Evolutionary conservation across 2,797 vertebrate genomes (phyloP).

Genomic region (Ctenochaetus hawaiiensis): DNA sequence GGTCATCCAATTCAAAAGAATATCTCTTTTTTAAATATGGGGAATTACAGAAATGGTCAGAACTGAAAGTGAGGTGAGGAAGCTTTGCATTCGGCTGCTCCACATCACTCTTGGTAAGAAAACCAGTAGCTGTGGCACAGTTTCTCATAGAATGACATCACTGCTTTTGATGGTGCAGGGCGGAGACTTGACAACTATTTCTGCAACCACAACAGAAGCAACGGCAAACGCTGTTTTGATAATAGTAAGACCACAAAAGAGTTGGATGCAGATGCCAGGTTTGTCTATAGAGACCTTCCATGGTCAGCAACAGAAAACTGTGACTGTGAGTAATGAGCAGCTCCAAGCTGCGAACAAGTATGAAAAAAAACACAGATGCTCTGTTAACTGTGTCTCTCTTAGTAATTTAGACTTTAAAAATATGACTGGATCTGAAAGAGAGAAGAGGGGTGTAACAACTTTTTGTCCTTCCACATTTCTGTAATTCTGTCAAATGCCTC

Average conservation of each 20-base stretch:
- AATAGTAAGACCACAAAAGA: slow-evolving; percentile 23
- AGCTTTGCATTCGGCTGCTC: not conserved
- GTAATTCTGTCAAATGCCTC: not conserved
- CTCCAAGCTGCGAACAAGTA: slow-evolving; percentile 14
- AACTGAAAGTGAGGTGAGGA: not conserved
- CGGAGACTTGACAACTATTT: slow-evolving; percentile 40
- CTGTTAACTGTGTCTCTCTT: not conserved
- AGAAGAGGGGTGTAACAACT: not conserved
- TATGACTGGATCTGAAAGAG: not conserved
- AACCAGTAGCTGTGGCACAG: slow-evolving; percentile 18
- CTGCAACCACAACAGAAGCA: slow-evolving; percentile 66
- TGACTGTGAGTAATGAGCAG: not conserved
- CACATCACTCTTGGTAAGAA: not conserved
- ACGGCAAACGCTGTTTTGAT: slow-evolving; percentile 50
- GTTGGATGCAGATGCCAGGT: slow-evolving; percentile 23
- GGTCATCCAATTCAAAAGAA: too few species aligned
- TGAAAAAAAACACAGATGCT: not conserved
- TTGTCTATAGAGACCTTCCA: slow-evolving; percentile 9
- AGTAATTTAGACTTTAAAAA: not conserved
- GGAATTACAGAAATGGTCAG: not conserved
- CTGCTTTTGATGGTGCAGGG: slow-evolving; percentile 31
- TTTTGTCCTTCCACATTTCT: not conserved
- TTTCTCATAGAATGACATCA: slow-evolving; percentile 54
- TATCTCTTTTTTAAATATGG: too few species aligned
- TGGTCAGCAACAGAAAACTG: not conserved